Conservation (phyloP, 2,888 invertebrate species). For the Baronia brevicornis region DNA sequence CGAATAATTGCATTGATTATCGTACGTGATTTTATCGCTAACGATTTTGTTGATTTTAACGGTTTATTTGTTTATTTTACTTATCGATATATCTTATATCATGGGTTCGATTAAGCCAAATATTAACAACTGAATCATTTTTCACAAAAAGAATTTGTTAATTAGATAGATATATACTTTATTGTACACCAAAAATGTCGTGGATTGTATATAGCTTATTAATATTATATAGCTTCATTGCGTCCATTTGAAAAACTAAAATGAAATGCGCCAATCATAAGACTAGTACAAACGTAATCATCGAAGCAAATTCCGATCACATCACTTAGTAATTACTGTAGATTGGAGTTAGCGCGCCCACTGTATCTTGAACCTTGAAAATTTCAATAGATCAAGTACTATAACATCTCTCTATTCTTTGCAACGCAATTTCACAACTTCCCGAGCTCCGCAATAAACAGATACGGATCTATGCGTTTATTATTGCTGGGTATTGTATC, state of each 20-base stretch:
- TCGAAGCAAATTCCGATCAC: too few species aligned
- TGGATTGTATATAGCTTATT: too few species aligned
- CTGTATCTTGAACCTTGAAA: constrained; percentile 18
- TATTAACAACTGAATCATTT: too few species aligned
- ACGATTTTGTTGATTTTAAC: constrained; percentile 3
- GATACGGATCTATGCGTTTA: constrained; percentile 32
- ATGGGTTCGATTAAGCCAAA: too few species aligned
- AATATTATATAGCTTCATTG: too few species aligned
- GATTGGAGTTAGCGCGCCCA: not conserved
- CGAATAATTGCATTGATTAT: constrained; percentile 11
- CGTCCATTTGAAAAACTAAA: too few species aligned
- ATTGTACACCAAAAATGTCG: too few species aligned
- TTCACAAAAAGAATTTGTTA: too few species aligned
- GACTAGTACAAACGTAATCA: too few species aligned
- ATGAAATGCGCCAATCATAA: too few species aligned
- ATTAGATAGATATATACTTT: too few species aligned
- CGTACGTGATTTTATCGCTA: not conserved
- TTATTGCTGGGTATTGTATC: constrained; percentile 21
- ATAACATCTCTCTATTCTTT: constrained; percentile 26
- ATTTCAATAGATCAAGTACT: constrained; percentile 23
- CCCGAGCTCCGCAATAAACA: constrained; percentile 30
- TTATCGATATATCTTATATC: too few species aligned
- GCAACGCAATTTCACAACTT: constrained; percentile 37
- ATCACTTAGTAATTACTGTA: not conserved
- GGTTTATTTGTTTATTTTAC: not conserved